Evolutionary conservation across 1,140 invertebrate species (phyloP), one percentile per base, ranked within the genome.

Genomic region (Conus betulinus): DNA sequence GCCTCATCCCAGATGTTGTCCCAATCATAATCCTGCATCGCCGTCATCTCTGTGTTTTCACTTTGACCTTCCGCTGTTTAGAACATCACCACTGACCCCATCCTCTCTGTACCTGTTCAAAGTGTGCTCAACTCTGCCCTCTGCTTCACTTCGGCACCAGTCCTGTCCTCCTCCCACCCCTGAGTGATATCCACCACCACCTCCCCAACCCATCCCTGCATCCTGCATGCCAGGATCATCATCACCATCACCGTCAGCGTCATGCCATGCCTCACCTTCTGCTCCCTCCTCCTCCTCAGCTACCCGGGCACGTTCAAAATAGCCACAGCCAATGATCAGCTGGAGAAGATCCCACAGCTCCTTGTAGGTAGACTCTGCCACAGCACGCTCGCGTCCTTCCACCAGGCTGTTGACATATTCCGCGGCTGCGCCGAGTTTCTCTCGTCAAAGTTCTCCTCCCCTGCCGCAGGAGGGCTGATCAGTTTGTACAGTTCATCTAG

Each of bases 381-480:
- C 96, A 88, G 98, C 97, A 93, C 97, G 97, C 17, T 97, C 97
- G 92, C 97, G 97, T 3, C 97, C 97, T 94, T 98, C 98, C 86
- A 98, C 96, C 39, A 98, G 96, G 85, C 96, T 96, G 63, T 97
- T 96, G 86, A 98, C 96, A 94, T 98, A 97, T 93, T 98, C 98
- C 11, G 98, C 97, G 20, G 97, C 97, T 91, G 97, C 97, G 87
- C 97, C 97, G 13, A 97, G 96, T 92, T 97, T 96, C 87, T 97
- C 96, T 85, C n/a, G n/a, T 57, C 71, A 51, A 92, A 94, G 52
- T 93, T 91, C 17, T 89, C 85, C n/a, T 93, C 91, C 55, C 91
- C 90, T 27, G 93, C 92, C 57, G 94, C 88, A 7, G 94, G 91
- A 25, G 95, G 95, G 90, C 93, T 94, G 71, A 96, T 94, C 63